Conservation (phyloP, 2,888 invertebrate species). For the Alcis repandata region DNA sequence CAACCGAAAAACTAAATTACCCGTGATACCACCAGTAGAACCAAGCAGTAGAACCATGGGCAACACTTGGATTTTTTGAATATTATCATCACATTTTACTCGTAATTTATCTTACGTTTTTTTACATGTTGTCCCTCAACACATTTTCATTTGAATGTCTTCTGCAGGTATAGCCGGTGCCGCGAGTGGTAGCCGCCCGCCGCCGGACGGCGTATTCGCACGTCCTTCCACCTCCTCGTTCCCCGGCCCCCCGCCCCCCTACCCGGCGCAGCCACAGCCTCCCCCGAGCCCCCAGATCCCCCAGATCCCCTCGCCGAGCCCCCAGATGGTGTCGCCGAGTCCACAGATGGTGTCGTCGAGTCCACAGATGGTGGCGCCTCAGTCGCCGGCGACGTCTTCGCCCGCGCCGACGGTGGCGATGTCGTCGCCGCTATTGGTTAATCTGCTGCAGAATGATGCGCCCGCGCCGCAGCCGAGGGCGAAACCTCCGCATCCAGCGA, state of each 20-base stretch:
- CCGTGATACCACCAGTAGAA: too few species aligned
- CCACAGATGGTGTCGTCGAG: conserved; percentile 17
- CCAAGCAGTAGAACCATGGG: too few species aligned
- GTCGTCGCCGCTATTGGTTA: conserved; percentile 96
- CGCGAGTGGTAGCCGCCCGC: conserved; percentile 28
- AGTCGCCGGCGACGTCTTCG: conserved; percentile 50
- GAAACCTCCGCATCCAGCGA: conserved; percentile 73
- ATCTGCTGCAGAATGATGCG: conserved; percentile 95
- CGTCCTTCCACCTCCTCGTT: conserved; percentile 70
- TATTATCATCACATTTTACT: too few species aligned
- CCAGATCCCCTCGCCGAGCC: conserved; percentile 19
- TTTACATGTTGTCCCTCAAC: too few species aligned
- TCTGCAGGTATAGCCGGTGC: conserved; percentile 62
- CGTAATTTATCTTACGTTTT: not conserved
- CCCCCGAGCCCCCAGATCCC: conserved; percentile 44
- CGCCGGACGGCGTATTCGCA: conserved; percentile 63
- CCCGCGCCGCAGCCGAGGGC: conserved; percentile 71
- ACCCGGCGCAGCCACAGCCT: conserved; percentile 59
- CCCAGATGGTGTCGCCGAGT: conserved; percentile 1
- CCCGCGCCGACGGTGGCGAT: conserved; percentile 88
- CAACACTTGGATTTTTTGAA: too few species aligned
- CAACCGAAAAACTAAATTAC: too few species aligned
- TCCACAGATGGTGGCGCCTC: conserved; percentile 23
- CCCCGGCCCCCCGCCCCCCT: conserved; percentile 75
- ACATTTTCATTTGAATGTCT: not conserved